Evolutionary conservation across 2,797 vertebrate species (phyloP).

Genomic region (Semotilus atromaculatus): DNA sequence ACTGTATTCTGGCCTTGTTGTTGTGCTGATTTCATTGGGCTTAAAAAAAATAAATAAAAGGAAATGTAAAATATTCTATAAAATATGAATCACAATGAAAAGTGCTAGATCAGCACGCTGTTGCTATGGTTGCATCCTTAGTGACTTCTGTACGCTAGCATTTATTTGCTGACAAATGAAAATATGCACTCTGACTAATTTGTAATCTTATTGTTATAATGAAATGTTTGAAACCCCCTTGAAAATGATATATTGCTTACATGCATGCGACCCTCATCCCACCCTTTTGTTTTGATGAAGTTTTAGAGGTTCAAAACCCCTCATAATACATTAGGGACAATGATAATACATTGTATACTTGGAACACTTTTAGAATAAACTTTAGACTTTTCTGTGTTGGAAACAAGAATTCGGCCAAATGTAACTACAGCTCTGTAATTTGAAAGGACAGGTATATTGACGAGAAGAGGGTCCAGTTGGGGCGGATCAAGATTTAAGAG

Average conservation of each 20-base stretch:
- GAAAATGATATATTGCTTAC: background rate
- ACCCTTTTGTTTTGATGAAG: background rate
- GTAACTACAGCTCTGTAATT: slow-evolving; percentile 4
- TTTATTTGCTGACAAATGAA: slow-evolving; percentile 1
- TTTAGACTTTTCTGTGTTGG: background rate
- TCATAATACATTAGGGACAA: background rate
- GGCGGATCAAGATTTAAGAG: slow-evolving; percentile 26
- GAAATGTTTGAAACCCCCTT: background rate
- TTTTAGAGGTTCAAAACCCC: background rate
- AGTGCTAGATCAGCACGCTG: background rate
- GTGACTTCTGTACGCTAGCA: background rate
- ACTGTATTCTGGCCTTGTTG: background rate
- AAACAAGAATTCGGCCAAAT: background rate
- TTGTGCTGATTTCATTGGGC: background rate
- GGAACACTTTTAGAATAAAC: background rate
- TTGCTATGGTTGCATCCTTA: background rate
- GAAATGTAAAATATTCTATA: background rate
- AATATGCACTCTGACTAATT: slow-evolving; percentile 1
- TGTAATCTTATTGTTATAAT: background rate
- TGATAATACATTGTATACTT: background rate
- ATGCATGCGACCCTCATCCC: background rate
- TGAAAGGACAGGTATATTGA: slow-evolving; percentile 26
- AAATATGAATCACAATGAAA: background rate
- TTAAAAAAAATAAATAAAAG: background rate
- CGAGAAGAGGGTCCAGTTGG: slow-evolving; percentile 36